phyloP scores from a whole-genome alignment of 2,888 invertebrate genomes.

The Drosophila paranaensis region DNA sequence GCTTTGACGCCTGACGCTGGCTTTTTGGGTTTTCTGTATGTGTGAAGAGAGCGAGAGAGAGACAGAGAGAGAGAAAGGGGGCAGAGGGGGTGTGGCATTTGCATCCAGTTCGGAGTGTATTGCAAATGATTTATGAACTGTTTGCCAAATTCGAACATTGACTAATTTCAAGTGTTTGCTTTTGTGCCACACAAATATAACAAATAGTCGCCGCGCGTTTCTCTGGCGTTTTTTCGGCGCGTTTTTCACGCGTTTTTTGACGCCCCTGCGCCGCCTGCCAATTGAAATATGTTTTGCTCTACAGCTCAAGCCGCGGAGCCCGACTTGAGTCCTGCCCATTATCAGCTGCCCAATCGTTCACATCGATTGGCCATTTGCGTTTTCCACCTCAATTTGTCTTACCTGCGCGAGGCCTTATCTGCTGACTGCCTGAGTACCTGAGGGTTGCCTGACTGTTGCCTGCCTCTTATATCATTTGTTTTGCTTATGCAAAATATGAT shows the following conservation, averaged over 20 bases:
- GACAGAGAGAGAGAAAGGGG: too few species aligned
- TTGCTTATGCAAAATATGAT: conserved; percentile 52
- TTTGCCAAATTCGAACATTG: conserved; percentile 72
- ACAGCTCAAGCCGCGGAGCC: neutral
- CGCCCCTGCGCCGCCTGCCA: neutral
- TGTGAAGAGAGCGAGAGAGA: too few species aligned
- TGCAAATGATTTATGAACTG: conserved; percentile 70
- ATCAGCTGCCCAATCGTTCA: conserved; percentile 16
- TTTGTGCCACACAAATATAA: conserved; percentile 38
- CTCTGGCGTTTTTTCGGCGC: conserved; percentile 12
- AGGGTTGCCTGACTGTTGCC: conserved; percentile 7
- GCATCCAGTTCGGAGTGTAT: conserved; percentile 16
- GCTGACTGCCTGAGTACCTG: conserved; percentile 12
- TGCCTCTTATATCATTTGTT: conserved; percentile 58
- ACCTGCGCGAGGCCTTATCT: conserved; percentile 41
- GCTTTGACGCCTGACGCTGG: conserved; percentile 39
- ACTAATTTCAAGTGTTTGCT: conserved; percentile 64
- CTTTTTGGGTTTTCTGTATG: conserved; percentile 31
- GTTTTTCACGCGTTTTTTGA: conserved; percentile 16
- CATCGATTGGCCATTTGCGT: conserved; percentile 31
- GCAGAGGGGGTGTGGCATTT: too few species aligned
- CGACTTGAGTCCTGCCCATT: neutral
- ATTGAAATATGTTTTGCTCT: conserved; percentile 5
- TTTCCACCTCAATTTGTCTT: conserved; percentile 45
- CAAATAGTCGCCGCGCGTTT: conserved; percentile 39